Conservation (phyloP, 1,140 invertebrate species). For the Tenebrio molitor region DNA sequence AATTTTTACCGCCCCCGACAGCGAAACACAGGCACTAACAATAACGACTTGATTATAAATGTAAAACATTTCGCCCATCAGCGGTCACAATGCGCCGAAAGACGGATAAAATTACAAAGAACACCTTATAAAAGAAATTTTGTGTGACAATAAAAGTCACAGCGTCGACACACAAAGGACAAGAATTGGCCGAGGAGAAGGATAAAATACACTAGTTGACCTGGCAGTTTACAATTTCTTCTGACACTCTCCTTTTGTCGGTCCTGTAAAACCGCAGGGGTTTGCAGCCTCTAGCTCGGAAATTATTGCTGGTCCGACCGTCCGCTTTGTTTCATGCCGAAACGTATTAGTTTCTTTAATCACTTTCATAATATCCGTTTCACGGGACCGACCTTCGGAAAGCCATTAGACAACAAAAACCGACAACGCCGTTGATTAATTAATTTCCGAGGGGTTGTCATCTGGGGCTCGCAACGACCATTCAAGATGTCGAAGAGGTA, state of each 20-base stretch:
- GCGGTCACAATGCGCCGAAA: background rate
- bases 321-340: conserved; percentile 55
- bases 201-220: conserved; percentile 16
- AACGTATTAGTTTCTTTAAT: conserved; percentile 58
- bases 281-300: conserved; percentile 48
- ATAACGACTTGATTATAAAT: background rate
- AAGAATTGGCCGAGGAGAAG: background rate
- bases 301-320: conserved; percentile 49
- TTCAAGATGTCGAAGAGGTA: background rate
- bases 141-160: conserved; percentile 37
- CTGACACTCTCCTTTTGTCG: conserved; percentile 58
- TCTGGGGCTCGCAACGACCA: conserved; percentile 8
- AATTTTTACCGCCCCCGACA: no score
- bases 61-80: background rate
- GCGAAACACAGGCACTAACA: no score
- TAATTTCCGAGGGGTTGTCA: conserved; percentile 18
- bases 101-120: background rate
- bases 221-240: conserved; percentile 50
- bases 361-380: conserved; percentile 45
- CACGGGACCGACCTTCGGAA: conserved; percentile 11
- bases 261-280: conserved; percentile 55
- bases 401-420: conserved; percentile 17
- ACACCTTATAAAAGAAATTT: conserved; percentile 22
- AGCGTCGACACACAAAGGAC: background rate
- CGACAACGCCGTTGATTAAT: conserved; percentile 39